Conservation (phyloP, 1,140 invertebrate species). For the Atta texana region DNA sequence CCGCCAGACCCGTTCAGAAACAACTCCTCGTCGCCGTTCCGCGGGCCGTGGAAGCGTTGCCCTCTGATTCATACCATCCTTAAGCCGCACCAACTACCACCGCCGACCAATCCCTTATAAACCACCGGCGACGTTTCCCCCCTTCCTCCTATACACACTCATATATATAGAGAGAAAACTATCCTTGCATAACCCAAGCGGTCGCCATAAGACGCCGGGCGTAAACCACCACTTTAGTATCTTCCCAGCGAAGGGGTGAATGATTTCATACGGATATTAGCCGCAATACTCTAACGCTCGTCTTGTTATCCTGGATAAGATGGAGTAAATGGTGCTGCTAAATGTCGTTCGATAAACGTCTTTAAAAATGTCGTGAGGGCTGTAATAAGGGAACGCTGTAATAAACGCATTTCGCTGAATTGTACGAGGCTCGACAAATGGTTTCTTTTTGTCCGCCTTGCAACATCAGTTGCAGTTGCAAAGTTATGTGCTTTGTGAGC, state of each 20-base stretch:
- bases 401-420: slow-evolving; percentile 38
- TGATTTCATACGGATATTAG: slow-evolving; percentile 61
- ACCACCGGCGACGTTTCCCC: slow-evolving; percentile 20
- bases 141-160: neutral
- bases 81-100: slow-evolving; percentile 59
- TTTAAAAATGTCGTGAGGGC: slow-evolving; percentile 6
- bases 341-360: slow-evolving; percentile 52
- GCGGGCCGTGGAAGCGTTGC: slow-evolving; percentile 48
- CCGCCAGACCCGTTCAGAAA: slow-evolving; percentile 72
- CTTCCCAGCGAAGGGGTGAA: slow-evolving; percentile 46
- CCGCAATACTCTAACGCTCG: slow-evolving; percentile 45
- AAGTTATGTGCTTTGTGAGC: slow-evolving; percentile 4
- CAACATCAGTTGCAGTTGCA: neutral
- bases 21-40: slow-evolving; percentile 58
- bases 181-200: slow-evolving; percentile 5
- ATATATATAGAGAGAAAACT: neutral
- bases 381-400: neutral
- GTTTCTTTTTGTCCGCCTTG: slow-evolving; percentile 9
- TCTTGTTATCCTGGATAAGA: slow-evolving; percentile 28
- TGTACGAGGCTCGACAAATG: slow-evolving; percentile 27
- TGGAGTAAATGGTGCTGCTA: slow-evolving; percentile 40
- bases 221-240: slow-evolving; percentile 61
- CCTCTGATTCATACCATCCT: slow-evolving; percentile 72
- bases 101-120: slow-evolving; percentile 52
- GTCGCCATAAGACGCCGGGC: slow-evolving; percentile 23